Base-by-base conservation (phyloP, 1,140 invertebrate genomes). In the Plutomurus gul region DNA sequence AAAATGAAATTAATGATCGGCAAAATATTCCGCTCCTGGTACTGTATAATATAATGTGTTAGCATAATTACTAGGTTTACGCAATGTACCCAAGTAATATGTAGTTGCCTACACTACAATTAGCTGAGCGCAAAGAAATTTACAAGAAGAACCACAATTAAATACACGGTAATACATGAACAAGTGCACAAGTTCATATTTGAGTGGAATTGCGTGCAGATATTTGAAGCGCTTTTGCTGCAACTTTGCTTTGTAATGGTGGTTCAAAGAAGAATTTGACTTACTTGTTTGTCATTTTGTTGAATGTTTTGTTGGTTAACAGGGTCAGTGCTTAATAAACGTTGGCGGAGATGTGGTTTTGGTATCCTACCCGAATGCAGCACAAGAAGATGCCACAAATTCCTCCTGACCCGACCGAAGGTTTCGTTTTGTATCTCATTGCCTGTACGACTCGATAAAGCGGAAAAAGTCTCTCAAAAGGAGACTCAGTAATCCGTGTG, bases 311-410 rank as follows among this genome's bases (percentile, higher is more conserved):
- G 74, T 82, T 65, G 89, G 89, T 70, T 88, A 95, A 78, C 56
- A 65, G 93, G 93, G 92, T 73, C 95, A 97, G 86, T 98, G 96
- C 89, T 88, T 99, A 80, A 93, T 99, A 80, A 97, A 96, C 82
- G 94, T 98, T 7, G 95, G 95, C 46, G 96, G 96, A 20, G 96
- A 99, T 87, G 95, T 94, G 1, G 96, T 98, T 13, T 91, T 90
- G 76, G 92, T 94, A 20, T 89, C 89, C 11, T 89, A 89, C 84
- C 87, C 78, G n/a, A 73, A 65, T 73, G 33, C 40, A 74, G 30
- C 33, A 8, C 76, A 72, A 78, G 76, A 65, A 18, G 56, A 65
- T 7, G 27, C 56, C 13, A 33, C 36, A 27, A 65, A 33, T 16
- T 65, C 56, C 36, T 65, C 56, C 56, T 65, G 56, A 65, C 56